Evolutionary conservation across 2,113 vertebrate species (phyloP), one percentile per base, ranked within the genome.

Genomic region (Uropsilus gracilis): DNA sequence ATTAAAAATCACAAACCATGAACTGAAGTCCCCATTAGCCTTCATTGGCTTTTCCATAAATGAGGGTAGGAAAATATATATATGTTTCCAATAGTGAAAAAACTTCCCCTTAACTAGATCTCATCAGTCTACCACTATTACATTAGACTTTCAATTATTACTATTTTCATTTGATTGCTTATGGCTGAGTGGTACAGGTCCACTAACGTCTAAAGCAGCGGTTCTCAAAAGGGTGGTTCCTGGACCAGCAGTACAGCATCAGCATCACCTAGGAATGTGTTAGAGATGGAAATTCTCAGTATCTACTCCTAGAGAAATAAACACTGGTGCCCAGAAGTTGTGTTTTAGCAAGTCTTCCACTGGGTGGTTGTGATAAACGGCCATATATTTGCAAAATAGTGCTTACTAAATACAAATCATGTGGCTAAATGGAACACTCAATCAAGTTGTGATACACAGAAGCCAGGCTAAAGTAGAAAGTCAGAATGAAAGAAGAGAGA

Each of bases 31-130:
- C 30, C 32, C 32, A 50, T 66, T 37, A 90, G 73, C 42, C 69
- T 83, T 92, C 55, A 55, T 68, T n/a, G 68, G 89, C 12, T 44
- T 89, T 89, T 34, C 61, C 17, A 46, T 32, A 72, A 86, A 22
- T 85, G n/a, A 93, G 26, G 50, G 80, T 68, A 88, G 37, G n/a
- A 94, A 89, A 86, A 95, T 28, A 75, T 22, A 83, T 6, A 83
- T 8, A 26, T 66, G n/a, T 57, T 90, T 18, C 53, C 46, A 69
- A 68, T 77, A 68, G 17, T 86, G 44, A 91, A 86, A 91, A 39
- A 18, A 94, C 50, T 57, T 93, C 39, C 24, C 77, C n/a, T n/a
- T 55, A 93, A 73, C 3, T 57, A 93, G 91, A 84, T 83, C 13
- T 88, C 44, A 77, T 75, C 46, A 91, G 24, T 55, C 53, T 37